Evolutionary conservation across 2,797 vertebrate genomes (phyloP).

Genomic region (Paguma larvata): DNA sequence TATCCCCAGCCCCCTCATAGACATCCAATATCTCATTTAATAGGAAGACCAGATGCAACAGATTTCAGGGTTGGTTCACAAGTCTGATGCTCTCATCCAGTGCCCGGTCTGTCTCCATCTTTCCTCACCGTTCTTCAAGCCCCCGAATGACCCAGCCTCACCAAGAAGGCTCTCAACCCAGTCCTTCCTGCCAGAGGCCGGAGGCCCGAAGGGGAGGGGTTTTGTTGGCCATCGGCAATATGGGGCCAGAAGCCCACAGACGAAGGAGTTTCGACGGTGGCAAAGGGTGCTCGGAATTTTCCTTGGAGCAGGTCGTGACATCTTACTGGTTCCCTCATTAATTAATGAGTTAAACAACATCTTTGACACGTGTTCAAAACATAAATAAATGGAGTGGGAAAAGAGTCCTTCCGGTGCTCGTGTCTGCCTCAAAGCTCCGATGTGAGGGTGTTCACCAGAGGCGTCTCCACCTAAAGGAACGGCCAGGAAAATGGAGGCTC

Average conservation of each 20-base stretch:
- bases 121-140: constrained; percentile 37
- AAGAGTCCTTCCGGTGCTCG: not conserved
- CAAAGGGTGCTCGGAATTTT: not conserved
- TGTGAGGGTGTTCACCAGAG: not conserved
- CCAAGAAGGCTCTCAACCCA: not conserved
- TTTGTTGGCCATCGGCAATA: not conserved
- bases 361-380: not conserved
- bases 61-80: not conserved
- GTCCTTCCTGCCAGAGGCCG: not conserved
- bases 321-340: not conserved
- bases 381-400: not conserved
- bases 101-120: not conserved
- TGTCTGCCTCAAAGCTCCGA: not conserved
- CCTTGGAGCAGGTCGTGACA: not conserved
- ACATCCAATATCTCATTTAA: not conserved
- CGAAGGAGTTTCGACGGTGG: not conserved
- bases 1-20: not conserved
- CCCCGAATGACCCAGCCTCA: not conserved
- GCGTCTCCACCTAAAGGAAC: not conserved
- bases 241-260: not conserved
- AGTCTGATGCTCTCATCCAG: not conserved
- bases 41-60: not conserved
- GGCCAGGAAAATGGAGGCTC: not conserved
- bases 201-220: not conserved
- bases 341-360: not conserved